Conservation (phyloP, 2,888 invertebrate genomes). For the Iselma pallidipennis region DNA sequence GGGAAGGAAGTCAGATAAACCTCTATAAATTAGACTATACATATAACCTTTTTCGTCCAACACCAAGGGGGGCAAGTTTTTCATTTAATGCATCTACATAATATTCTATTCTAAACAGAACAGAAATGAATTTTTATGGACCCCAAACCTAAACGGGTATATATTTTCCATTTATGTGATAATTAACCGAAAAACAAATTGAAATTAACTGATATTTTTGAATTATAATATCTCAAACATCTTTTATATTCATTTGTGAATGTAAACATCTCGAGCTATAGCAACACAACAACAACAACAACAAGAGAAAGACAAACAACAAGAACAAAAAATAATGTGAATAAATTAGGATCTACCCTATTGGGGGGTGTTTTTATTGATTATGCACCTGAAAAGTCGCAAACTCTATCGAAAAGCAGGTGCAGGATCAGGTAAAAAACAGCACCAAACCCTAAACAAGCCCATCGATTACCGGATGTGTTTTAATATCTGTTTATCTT, state of each 20-base stretch:
- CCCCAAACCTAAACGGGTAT: slow-evolving; percentile 38
- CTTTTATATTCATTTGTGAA: slow-evolving; percentile 32
- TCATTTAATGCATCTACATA: slow-evolving; percentile 48
- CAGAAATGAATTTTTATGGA: slow-evolving; percentile 40
- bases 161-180: slow-evolving; percentile 46
- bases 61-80: slow-evolving; percentile 46
- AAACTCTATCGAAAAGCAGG: slow-evolving; percentile 22
- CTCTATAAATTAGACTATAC: slow-evolving; percentile 46
- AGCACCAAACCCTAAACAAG: background rate
- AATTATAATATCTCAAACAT: slow-evolving; percentile 33
- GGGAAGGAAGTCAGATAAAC: slow-evolving; percentile 41
- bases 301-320: no score
- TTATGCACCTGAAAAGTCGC: background rate
- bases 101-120: slow-evolving; percentile 35
- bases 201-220: slow-evolving; percentile 46
- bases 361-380: background rate
- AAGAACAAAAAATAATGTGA: no score
- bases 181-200: slow-evolving; percentile 48
- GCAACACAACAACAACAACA: slow-evolving; percentile 14
- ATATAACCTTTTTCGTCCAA: slow-evolving; percentile 30
- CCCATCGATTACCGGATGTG: background rate
- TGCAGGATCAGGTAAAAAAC: slow-evolving; percentile 19
- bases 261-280: slow-evolving; percentile 15
- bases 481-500: background rate
- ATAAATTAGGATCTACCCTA: background rate